Evolutionary conservation across 1,140 invertebrate species (phyloP), one percentile per base, ranked within the genome.

Genomic region (Brachionus rubens): DNA sequence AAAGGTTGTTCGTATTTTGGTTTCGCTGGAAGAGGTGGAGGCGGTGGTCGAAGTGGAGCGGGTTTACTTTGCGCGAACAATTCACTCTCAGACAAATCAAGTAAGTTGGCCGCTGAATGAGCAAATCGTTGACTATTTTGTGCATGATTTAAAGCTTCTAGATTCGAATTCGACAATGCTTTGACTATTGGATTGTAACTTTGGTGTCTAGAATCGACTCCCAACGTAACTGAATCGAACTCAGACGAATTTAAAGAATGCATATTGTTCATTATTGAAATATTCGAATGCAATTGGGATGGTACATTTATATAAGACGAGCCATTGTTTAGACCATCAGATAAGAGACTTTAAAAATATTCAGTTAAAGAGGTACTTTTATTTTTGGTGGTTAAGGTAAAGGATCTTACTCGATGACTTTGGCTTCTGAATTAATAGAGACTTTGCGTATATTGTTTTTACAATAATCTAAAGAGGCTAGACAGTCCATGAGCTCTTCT

Each of bases 401-500:
- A 30, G 21, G 1, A 54, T 28, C 46, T 72, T 54, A 48, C 50
- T 54, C 46, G 10, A 50, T 72, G 26, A 50, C 36, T n/a, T 54
- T 48, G 3, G 16, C 40, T 26, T 50, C 26, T 41, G 7, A 5
- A 50, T 14, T 41, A 12, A 19, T 14, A 41, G 46, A 50, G 6
- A 19, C 12, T 72, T 54, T 54, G 10, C 46, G n/a, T 26, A 54
- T 72, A 21, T 72, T 72, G 24, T 54, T 72, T 50, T 48, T 54
- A 50, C 24, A 54, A 21, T 40, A 54, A 50, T 72, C 68, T 3
- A 72, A 26, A 3, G 59, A 65, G 24, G 41, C 10, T 12, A 65
- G 41, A 26, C 68, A 72, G 19, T 72, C 68, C 9, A 54, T 36
- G 12, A 72, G 19, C n/a, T 72, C 68, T 36, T 72, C 46, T 54